Evolutionary conservation across 2,888 invertebrate species (phyloP), one percentile per base, ranked within the genome.

Genomic region (Cerastoderma edule): DNA sequence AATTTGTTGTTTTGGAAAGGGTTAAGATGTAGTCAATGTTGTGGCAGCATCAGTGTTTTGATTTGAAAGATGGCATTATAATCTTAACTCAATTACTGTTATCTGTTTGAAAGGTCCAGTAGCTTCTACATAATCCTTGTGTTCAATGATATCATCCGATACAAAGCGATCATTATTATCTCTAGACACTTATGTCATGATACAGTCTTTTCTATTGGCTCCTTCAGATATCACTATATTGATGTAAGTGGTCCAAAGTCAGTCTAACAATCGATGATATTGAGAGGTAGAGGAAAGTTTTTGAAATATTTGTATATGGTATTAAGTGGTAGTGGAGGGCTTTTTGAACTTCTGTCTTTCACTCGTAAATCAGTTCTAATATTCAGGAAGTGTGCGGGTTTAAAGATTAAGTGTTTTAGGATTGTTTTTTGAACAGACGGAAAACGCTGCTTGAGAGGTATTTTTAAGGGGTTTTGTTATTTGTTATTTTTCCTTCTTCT

Each of bases 171-270:
- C 54, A 67, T 67, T 67, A 67, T 64, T 74, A 75, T 70, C 44
- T 65, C 56, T n/a, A 28, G 70, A 70, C 70, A 75, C 75, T 75
- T 71, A 67, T 67, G 71, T 71, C 64, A 71, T 71, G 64, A n/a
- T 39, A 65, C 66, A 53, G 46, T 65, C n/a, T 69, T 60, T 75
- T 44, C 60, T 60, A 71, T 75, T 67, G 71, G 71, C 71, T 67
- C 67, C 75, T 75, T 46, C 28, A 70, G 67, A 46, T 24, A 13
- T 48, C 27, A 56, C 44, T 33, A 33, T 30, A 60, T 39, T 27
- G 67, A 64, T 67, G 33, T 67, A 75, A 75, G 75, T 70, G 75
- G 57, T 60, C 69, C 33, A 74, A 24, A 2, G 22, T 64, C 67
- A 46, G 63, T 57, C n/a, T 44, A 35, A 71, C 75, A 75, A 75